Evolutionary conservation across 2,797 vertebrate species (phyloP).

Genomic region (Clamator glandarius): DNA sequence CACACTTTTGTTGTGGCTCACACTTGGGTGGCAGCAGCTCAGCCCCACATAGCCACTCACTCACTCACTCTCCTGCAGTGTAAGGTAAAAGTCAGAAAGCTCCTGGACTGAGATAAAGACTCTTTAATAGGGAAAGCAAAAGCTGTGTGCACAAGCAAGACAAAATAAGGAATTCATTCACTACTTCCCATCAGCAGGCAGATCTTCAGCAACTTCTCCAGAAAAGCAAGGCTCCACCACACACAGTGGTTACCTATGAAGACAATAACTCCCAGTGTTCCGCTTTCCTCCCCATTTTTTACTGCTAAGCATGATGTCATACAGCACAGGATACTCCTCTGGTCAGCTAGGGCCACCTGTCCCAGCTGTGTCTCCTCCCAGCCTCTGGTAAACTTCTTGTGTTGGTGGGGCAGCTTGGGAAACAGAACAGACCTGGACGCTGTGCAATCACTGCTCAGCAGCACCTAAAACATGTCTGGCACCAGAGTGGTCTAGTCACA

Average conservation of each 20-base stretch:
- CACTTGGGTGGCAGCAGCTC: neutral
- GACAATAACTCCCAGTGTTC: fast-evolving
- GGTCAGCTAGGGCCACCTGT: neutral
- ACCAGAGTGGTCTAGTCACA: neutral
- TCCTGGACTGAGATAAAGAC: neutral
- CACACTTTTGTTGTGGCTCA: neutral
- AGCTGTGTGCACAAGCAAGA: neutral
- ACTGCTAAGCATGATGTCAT: neutral
- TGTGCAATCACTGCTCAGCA: neutral
- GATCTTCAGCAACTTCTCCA: neutral
- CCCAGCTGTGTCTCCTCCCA: neutral
- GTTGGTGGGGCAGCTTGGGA: neutral
- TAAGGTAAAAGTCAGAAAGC: neutral
- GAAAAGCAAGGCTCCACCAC: neutral
- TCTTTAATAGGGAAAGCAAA: neutral
- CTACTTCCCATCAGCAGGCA: neutral
- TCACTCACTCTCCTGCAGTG: fast-evolving
- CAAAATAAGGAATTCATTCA: neutral
- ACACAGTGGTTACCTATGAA: neutral
- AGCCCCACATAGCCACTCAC: neutral
- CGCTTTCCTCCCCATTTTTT: neutral
- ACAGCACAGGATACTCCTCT: neutral
- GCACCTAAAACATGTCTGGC: neutral
- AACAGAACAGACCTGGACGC: neutral
- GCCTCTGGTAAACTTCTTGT: neutral